Percentiles rank a stretch among this genome's conserved stretches.
Conservation (phyloP, 1,140 invertebrate species). For the Drosophila sechellia region DNA sequence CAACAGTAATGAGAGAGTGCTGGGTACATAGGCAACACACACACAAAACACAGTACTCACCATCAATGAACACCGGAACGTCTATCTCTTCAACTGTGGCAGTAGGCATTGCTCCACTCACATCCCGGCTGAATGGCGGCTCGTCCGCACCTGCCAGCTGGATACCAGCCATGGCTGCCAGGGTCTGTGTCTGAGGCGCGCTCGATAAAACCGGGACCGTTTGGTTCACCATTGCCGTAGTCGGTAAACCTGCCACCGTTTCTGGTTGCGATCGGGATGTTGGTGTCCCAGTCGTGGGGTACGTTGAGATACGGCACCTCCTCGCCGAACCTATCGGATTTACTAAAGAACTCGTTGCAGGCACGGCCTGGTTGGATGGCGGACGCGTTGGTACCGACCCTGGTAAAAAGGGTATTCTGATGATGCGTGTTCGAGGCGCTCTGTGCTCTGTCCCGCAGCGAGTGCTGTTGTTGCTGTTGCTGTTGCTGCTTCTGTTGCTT, state of each 20-base stretch:
- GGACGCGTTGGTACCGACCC: slow-evolving; percentile 67
- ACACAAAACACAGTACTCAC: slow-evolving; percentile 84
- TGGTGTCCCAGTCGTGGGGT: slow-evolving; percentile 54
- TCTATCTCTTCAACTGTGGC: slow-evolving; percentile 85
- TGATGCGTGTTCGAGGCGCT: slow-evolving; percentile 72
- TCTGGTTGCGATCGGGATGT: slow-evolving; percentile 54
- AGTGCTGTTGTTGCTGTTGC: slow-evolving; percentile 33
- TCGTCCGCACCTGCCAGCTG: slow-evolving; percentile 81
- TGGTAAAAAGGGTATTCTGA: slow-evolving; percentile 84
- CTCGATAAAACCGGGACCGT: slow-evolving; percentile 75
- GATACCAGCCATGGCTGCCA: slow-evolving; percentile 81
- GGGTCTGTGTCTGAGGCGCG: slow-evolving; percentile 64
- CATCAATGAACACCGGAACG: slow-evolving; percentile 84
- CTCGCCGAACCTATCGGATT: slow-evolving; percentile 62
- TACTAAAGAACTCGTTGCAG: slow-evolving; percentile 61
- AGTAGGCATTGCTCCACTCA: slow-evolving; percentile 85
- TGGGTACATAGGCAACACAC: slow-evolving; percentile 79
- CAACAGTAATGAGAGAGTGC: slow-evolving; percentile 79
- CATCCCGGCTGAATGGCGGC: slow-evolving; percentile 71
- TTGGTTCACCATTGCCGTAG: slow-evolving; percentile 52
- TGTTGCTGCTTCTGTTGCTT: slow-evolving; percentile 18
- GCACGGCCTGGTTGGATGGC: slow-evolving; percentile 67
- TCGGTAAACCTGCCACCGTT: slow-evolving; percentile 48
- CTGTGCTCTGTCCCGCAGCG: slow-evolving; percentile 62
- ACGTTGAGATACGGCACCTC: slow-evolving; percentile 61